phyloP scores from a whole-genome alignment of 2,113 vertebrate species.

The Scatophagus argus region DNA sequence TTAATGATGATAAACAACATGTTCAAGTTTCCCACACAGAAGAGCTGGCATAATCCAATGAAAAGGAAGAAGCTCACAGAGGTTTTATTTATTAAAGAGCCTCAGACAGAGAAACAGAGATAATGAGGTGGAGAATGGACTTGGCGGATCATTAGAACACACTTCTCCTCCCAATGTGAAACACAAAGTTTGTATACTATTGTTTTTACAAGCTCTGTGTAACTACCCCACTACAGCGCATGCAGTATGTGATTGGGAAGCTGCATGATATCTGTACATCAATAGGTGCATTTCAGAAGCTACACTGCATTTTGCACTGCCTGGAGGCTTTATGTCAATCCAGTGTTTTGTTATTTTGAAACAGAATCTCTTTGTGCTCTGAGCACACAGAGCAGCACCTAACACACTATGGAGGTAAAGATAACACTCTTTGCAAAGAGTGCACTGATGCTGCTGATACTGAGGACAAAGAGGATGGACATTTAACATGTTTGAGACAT shows the following conservation, averaged over 20 bases:
- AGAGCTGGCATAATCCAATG: neutral
- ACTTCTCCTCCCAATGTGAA: neutral
- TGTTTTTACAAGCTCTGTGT: neutral
- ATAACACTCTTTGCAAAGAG: too few species aligned
- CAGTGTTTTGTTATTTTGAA: neutral
- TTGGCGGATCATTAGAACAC: conserved; percentile 5
- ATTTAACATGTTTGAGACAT: neutral
- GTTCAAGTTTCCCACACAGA: neutral
- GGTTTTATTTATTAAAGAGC: conserved; percentile 1
- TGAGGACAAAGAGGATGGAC: neutral
- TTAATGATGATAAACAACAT: neutral
- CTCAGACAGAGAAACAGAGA: neutral
- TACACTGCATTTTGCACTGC: neutral
- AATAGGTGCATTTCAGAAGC: neutral
- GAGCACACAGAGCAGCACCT: neutral
- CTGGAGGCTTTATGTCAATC: neutral
- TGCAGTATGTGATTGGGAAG: neutral
- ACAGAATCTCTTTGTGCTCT: neutral
- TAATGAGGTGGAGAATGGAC: conserved; percentile 13
- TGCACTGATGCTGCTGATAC: neutral
- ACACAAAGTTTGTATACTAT: neutral
- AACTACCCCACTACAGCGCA: neutral
- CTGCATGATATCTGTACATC: neutral
- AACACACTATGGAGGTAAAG: neutral
- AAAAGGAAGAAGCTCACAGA: neutral